These are phyloP conservation scores for Drosophila birchii DNA, from an alignment of 2,888 invertebrate genomes.

Conservation along the genomic window DNA sequence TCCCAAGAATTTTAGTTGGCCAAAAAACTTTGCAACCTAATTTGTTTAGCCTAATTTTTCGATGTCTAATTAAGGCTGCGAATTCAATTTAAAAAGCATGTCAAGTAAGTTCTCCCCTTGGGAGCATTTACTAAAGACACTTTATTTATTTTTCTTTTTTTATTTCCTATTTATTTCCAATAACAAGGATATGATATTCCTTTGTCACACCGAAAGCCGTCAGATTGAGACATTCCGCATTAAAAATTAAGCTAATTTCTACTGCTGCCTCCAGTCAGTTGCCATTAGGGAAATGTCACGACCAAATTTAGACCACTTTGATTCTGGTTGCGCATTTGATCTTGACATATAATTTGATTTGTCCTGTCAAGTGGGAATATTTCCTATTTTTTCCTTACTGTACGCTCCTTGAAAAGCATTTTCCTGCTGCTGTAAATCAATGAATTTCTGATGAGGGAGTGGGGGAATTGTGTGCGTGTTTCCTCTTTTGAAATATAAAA, in stretches of 20 bases:
- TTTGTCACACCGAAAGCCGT: constrained; percentile 8
- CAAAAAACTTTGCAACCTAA: not conserved
- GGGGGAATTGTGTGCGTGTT: not conserved
- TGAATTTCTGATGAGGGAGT: constrained; percentile 13
- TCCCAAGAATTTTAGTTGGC: constrained; percentile 23
- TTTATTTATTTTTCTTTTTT: not conserved
- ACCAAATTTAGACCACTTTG: constrained; percentile 52
- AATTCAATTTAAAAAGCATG: constrained; percentile 15
- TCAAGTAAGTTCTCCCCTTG: no score
- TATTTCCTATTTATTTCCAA: not conserved
- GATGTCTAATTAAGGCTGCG: constrained; percentile 20
- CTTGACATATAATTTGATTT: constrained; percentile 55
- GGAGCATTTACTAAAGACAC: not conserved
- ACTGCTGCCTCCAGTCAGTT: not conserved
- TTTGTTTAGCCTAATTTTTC: constrained; percentile 26
- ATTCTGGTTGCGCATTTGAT: constrained; percentile 55
- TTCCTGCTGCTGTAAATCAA: constrained; percentile 20
- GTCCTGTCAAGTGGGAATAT: constrained; percentile 13
- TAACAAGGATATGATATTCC: constrained; percentile 5
- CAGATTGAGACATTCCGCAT: constrained; percentile 39
- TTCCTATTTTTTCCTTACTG: constrained; percentile 4
- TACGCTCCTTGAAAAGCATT: constrained; percentile 5
- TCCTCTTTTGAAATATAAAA: not conserved
- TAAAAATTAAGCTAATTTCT: constrained; percentile 44
- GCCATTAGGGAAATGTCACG: constrained; percentile 42